These are phyloP conservation scores for Nerophis lumbriciformis DNA, from an alignment of 2,113 vertebrate genomes.

Conservation along the genomic window DNA sequence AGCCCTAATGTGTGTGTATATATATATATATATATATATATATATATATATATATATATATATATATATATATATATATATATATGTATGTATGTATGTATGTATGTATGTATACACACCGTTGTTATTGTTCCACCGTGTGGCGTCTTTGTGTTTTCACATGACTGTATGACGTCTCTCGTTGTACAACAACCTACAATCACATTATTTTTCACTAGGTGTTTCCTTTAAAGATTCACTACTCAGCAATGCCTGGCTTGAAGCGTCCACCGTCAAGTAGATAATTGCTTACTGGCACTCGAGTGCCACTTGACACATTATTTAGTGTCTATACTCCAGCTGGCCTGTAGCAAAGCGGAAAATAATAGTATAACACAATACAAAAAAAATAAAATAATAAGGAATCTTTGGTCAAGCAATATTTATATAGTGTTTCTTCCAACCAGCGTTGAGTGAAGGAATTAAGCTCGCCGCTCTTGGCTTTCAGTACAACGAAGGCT, in stretches of 20 bases:
- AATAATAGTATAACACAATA: conserved; percentile 19
- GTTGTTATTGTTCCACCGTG: too few relatives aligned
- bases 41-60: too few relatives aligned
- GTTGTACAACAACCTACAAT: background rate
- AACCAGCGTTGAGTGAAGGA: background rate
- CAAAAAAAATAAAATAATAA: conserved; percentile 29
- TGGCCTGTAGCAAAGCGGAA: conserved; percentile 42
- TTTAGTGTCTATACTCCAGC: conserved; percentile 32
- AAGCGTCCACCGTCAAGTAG: conserved; percentile 41
- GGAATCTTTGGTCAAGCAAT: conserved; percentile 26
- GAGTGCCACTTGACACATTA: conserved; percentile 59
- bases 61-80: too few relatives aligned
- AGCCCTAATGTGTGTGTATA: too few relatives aligned
- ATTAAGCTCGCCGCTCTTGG: background rate
- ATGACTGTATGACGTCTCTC: too few relatives aligned
- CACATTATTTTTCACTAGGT: background rate
- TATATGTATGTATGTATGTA: too few relatives aligned
- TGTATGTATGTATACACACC: too few relatives aligned
- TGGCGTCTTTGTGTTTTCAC: too few relatives aligned
- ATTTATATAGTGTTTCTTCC: conserved; percentile 5
- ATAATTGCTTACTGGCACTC: conserved; percentile 40
- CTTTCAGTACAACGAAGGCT: conserved; percentile 33
- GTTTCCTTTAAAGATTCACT: conserved; percentile 22
- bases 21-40: too few relatives aligned
- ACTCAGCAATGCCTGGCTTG: conserved; percentile 24